Conservation (phyloP, 2,113 vertebrate genomes). For the Brachyhypopomus occidentalis region DNA sequence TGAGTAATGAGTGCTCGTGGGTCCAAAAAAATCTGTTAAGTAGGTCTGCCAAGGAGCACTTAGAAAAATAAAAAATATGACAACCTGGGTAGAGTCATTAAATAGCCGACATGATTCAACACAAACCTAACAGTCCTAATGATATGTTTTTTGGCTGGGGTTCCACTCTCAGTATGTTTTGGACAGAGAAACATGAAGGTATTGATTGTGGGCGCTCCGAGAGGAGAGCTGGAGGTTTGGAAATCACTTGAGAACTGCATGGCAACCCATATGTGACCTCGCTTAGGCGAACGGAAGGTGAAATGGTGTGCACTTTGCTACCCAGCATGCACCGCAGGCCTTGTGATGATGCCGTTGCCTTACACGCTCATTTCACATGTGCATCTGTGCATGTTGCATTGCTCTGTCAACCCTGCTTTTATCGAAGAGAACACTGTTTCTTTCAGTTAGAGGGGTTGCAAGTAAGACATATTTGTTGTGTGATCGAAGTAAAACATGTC, state of each 20-base stretch:
- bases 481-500: neutral
- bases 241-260: slow-evolving; percentile 15
- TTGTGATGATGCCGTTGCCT: slow-evolving; percentile 20
- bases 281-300: slow-evolving; percentile 8
- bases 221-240: slow-evolving; percentile 19
- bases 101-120: slow-evolving; percentile 53
- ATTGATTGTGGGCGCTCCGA: slow-evolving; percentile 25
- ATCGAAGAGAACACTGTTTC: slow-evolving; percentile 16
- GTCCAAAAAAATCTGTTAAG: slow-evolving; percentile 47
- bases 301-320: slow-evolving; percentile 39
- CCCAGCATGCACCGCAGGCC: slow-evolving; percentile 29
- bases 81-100: slow-evolving; percentile 48
- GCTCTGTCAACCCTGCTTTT: slow-evolving; percentile 15
- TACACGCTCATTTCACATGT: slow-evolving; percentile 24
- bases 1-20: slow-evolving; percentile 38
- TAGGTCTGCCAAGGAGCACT: slow-evolving; percentile 50
- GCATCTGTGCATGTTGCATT: slow-evolving; percentile 14
- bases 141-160: slow-evolving; percentile 14
- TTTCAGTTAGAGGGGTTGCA: slow-evolving; percentile 16
- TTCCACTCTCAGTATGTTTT: slow-evolving; percentile 13
- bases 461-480: neutral
- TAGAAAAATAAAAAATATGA: slow-evolving; percentile 54
- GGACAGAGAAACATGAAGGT: slow-evolving; percentile 11
- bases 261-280: neutral
- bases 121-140: slow-evolving; percentile 72